A percentile compares a stretch with the other conserved stretches of the same genome.
These are phyloP conservation scores for Heterotis niloticus DNA, from an alignment of 2,113 vertebrate species.

Conservation along the genomic window DNA sequence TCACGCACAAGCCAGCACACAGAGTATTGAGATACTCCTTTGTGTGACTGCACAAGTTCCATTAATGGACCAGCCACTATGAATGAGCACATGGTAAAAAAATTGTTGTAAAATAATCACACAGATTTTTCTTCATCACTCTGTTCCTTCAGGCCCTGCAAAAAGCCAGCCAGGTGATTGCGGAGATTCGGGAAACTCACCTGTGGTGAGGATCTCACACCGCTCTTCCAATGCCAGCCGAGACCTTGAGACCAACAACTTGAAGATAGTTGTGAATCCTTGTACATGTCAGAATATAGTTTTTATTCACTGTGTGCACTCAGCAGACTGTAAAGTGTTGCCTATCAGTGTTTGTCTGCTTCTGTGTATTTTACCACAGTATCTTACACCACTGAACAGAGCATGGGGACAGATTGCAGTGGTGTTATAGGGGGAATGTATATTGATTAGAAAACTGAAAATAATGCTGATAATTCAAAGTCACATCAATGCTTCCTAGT, in stretches of 20 bases:
- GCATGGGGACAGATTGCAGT: background rate
- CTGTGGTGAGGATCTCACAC: constrained; percentile 78
- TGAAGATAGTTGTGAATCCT: constrained; percentile 62
- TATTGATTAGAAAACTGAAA: background rate
- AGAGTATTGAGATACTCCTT: background rate
- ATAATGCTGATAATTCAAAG: background rate
- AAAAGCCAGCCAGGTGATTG: constrained; percentile 96
- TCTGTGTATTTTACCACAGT: background rate
- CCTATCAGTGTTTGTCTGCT: background rate
- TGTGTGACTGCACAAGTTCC: background rate
- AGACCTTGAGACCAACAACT: constrained; percentile 58
- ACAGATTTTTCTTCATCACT: background rate
- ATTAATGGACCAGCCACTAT: background rate
- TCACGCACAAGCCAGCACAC: background rate
- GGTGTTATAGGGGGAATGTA: background rate
- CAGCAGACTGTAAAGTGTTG: background rate
- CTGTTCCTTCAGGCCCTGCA: constrained; percentile 78
- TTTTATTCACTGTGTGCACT: constrained; percentile 7
- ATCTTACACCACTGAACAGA: constrained; percentile 6
- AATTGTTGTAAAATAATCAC: background rate
- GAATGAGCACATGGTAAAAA: background rate
- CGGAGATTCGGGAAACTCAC: constrained; percentile 95
- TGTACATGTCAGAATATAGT: constrained; percentile 51
- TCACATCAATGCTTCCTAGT: background rate
- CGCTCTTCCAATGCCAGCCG: constrained; percentile 28